Evolutionary conservation across 92 coral and sea anemone genomes (phyloP), one percentile per base, ranked within the genome.

Genomic region (Phenganax marumi): DNA sequence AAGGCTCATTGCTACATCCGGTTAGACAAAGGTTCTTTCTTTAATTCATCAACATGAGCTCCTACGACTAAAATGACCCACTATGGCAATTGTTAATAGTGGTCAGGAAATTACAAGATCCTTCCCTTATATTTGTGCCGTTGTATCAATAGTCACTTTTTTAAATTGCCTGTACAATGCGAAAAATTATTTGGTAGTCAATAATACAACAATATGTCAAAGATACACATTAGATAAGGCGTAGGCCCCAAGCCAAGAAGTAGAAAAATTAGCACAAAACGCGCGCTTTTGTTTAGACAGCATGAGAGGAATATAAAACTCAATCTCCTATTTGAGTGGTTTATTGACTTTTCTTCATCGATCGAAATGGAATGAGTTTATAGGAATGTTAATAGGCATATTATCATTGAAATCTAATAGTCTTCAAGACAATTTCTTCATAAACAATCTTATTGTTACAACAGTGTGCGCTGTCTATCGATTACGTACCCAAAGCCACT

Each of bases 381-480:
- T 23, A 23, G 24, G 43, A 18, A 62, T 62, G 68, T 62, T 62
- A 18, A 56, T 56, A 7, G 7, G 63, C 0, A 56, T n/a, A 14
- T 58, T 58, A 14, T n/a, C 68, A 23, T 39, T 62, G 26, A 62
- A 62, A 62, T 62, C 10, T 23, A 19, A 7, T 23, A 62, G 33
- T 58, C 68, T 6, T 62, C 8, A 62, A 18, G 14, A 17, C 9
- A 66, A 3, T 24, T 33, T 19, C 48, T 66, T 25, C 18, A 66
- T 23, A 66, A 66, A 66, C 72, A 66, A 25, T 66, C 49, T 66
- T 66, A 66, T 66, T 66, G 72, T 66, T 12, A 66, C 50, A 66
- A 66, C 33, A 39, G 12, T 56, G 68, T 0, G 33, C 10, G 68
- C 68, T 25, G 33, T 19, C 0, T 1, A 62, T 62, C 18, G 68